Conservation (phyloP, 2,113 vertebrate species). For the Prochilodus magdalenae region DNA sequence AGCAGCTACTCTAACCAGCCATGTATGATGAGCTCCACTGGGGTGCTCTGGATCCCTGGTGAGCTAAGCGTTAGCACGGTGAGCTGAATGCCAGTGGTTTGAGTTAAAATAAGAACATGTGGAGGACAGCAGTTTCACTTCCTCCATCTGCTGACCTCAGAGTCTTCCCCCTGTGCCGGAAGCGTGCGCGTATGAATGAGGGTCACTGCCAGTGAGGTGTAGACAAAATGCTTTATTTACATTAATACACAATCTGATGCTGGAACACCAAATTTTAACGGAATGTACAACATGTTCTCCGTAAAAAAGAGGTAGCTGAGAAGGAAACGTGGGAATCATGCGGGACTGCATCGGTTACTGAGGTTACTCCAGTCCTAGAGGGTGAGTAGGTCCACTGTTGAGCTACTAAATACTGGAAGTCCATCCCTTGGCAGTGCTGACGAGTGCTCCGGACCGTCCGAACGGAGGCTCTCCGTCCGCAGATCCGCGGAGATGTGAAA, state of each 20-base stretch:
- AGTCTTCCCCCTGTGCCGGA: no score
- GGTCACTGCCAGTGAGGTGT: not conserved
- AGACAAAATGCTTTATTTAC: conserved; percentile 46
- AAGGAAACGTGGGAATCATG: conserved; percentile 17
- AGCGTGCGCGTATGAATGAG: no score
- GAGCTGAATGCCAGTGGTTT: not conserved
- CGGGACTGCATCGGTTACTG: conserved; percentile 8
- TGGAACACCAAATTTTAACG: conserved; percentile 14
- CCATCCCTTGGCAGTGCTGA: not conserved
- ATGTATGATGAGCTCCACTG: no score
- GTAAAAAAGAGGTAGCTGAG: conserved; percentile 49
- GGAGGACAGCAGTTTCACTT: not conserved
- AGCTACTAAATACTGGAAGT: not conserved
- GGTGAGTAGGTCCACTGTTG: no score
- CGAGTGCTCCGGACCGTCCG: not conserved
- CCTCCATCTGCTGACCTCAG: not conserved
- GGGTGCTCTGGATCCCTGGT: no score
- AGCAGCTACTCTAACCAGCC: no score
- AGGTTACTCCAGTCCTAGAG: no score
- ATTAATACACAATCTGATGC: conserved; percentile 42
- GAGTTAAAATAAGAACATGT: no score
- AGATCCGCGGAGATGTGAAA: not conserved
- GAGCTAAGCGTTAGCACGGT: no score
- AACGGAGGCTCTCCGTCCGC: not conserved
- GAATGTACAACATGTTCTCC: not conserved